A percentile compares a stretch with the other conserved stretches of the same genome.
Evolutionary conservation across 2,888 invertebrate genomes (phyloP).

Genomic region (Petrolisthes cinctipes): DNA sequence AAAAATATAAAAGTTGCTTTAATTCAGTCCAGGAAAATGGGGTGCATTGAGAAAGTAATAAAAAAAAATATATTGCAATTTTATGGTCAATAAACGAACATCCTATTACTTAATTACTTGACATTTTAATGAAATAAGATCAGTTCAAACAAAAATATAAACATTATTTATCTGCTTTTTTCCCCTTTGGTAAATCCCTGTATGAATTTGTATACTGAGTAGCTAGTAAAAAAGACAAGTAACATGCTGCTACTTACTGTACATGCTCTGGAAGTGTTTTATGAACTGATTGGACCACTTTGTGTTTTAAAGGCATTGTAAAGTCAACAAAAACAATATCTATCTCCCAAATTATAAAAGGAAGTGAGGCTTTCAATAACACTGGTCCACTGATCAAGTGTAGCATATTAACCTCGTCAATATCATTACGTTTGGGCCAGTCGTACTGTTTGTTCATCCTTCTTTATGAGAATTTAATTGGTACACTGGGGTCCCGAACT

Average conservation of each 20-base stretch:
- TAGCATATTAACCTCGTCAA: conserved; percentile 15
- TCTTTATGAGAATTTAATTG: conserved; percentile 23
- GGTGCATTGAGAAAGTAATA: too few species aligned
- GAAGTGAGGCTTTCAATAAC: conserved; percentile 17
- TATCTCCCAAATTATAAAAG: not conserved
- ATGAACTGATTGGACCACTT: not conserved
- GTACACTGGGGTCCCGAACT: conserved; percentile 21
- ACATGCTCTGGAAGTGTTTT: not conserved
- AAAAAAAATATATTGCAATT: too few species aligned
- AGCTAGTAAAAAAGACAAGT: not conserved
- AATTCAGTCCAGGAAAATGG: too few species aligned
- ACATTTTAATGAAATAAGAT: not conserved
- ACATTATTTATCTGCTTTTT: not conserved
- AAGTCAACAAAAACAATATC: not conserved
- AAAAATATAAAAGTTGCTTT: too few species aligned
- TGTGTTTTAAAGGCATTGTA: not conserved
- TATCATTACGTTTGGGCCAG: conserved; percentile 24
- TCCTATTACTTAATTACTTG: not conserved
- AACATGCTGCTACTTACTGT: conserved; percentile 5
- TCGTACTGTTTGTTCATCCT: conserved; percentile 24
- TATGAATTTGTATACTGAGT: not conserved
- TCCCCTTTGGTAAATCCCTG: not conserved
- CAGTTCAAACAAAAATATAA: not conserved
- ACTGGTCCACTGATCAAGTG: conserved; percentile 30
- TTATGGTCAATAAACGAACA: too few species aligned